These are phyloP conservation scores for Drosophila borborema DNA, from an alignment of 2,888 invertebrate genomes.

Conservation along the genomic window DNA sequence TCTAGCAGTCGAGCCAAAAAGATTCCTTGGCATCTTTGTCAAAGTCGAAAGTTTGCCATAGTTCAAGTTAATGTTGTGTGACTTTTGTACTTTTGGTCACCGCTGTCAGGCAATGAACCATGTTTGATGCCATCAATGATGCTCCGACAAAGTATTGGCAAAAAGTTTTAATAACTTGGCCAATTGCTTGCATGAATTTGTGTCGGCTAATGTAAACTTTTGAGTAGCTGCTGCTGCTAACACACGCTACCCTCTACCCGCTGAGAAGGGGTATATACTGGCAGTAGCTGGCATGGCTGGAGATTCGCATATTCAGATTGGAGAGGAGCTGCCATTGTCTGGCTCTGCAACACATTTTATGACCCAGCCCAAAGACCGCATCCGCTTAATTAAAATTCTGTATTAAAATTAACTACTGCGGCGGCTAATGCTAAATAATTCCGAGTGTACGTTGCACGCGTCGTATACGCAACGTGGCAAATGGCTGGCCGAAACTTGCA, in stretches of 20 bases:
- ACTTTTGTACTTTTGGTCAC: constrained; percentile 64
- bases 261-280: not conserved
- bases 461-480: constrained; percentile 66
- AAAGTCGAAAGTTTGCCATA: constrained; percentile 78
- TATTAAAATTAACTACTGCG: constrained; percentile 71
- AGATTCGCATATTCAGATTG: not conserved
- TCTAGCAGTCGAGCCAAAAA: constrained; percentile 3
- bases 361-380: constrained; percentile 15
- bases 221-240: constrained; percentile 8
- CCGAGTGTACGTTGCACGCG: constrained; percentile 29
- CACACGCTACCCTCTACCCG: constrained; percentile 4
- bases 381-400: constrained; percentile 70
- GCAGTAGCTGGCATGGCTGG: not conserved
- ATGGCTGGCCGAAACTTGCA: constrained; percentile 34
- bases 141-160: constrained; percentile 55
- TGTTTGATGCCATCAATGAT: constrained; percentile 51
- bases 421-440: constrained; percentile 58
- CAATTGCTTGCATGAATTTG: constrained; percentile 55
- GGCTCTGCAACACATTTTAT: constrained; percentile 11
- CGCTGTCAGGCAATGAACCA: constrained; percentile 68
- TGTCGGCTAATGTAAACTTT: constrained; percentile 37
- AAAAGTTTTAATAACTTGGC: constrained; percentile 72
- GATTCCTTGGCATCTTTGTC: constrained; percentile 66
- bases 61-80: constrained; percentile 82
- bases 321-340: not conserved